Evolutionary conservation across 1,140 invertebrate species (phyloP), one percentile per base, ranked within the genome.

Genomic region (Leptoteleia sp.): DNA sequence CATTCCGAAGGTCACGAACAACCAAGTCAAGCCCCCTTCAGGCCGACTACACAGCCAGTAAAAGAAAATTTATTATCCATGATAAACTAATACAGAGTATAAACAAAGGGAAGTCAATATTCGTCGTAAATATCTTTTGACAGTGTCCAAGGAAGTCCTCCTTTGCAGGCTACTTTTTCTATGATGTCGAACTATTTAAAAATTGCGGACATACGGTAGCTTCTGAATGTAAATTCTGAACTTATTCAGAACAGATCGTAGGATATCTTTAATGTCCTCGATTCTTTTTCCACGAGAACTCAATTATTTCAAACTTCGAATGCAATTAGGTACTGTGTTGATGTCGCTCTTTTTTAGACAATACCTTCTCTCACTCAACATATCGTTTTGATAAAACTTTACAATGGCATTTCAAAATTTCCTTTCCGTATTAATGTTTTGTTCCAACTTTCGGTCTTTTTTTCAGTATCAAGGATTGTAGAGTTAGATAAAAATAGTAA

Each of bases 1-100:
- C 37, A 92, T 95, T 84, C 94, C 95, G 45, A 96, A 96, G 19
- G 81, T 86, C 61, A 78, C 76, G 12, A 86, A 81, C 22, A 87
- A 84, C 43, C 85, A 90, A 61, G 81, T 90, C 19, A 91, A 91
- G 67, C 83, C 90, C 43, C 89, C 90, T 43, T 87, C 84, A 54
- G 90, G 91, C 45, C 84, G 90, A 45, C 81, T 91, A 17, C 91
- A 91, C 59, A 91, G 90, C 81, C 91, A 91, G 82, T 92, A 85
- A 90, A 55, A 15, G 0, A n/a, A 38, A 11, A 9, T 1, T 47
- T 16, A 38, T 29, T 38, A 31, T 27, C 43, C n/a, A 11, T 11
- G 27, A 9, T 43, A 43, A 67, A 43, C 9, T 35, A 7, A 54
- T 67, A 31, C 15, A 27, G 19, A 47, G 54, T 12, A 38, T 33